A percentile compares a stretch with the other conserved stretches of the same genome.
phyloP scores from a whole-genome alignment of 2,888 invertebrate species.

The Drosophila dives region DNA sequence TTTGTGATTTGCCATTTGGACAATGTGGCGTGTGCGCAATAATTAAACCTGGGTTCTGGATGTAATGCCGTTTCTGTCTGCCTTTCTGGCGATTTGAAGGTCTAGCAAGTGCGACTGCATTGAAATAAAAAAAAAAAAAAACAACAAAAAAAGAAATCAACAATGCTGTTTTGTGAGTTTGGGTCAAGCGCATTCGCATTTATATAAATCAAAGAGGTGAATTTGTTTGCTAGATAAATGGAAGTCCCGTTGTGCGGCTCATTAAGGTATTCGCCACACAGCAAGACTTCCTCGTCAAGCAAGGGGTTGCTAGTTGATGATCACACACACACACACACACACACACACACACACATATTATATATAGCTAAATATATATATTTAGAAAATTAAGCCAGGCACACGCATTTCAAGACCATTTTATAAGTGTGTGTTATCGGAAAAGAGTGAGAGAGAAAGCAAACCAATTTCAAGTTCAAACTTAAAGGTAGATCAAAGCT shows the following conservation, averaged over 20 bases:
- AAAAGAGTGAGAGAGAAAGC: not conserved
- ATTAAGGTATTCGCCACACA: slow-evolving; percentile 56
- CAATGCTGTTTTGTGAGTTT: slow-evolving; percentile 42
- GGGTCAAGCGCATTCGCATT: slow-evolving; percentile 75
- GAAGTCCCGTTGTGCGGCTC: slow-evolving; percentile 67
- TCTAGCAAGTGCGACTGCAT: slow-evolving; percentile 37
- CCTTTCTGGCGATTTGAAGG: slow-evolving; percentile 42
- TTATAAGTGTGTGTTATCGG: slow-evolving; percentile 4
- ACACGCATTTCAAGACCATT: slow-evolving; percentile 56
- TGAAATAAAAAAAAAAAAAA: slow-evolving; percentile 18
- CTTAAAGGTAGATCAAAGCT: slow-evolving; percentile 41
- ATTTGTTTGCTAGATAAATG: slow-evolving; percentile 53
- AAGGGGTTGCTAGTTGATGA: slow-evolving; percentile 39
- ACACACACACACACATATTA: too few species aligned
- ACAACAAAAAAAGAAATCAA: slow-evolving; percentile 7
- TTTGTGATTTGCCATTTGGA: slow-evolving; percentile 62
- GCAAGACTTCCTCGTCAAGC: slow-evolving; percentile 74
- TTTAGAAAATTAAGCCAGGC: slow-evolving; percentile 10
- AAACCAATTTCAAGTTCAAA: slow-evolving; percentile 59
- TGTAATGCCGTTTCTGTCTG: slow-evolving; percentile 16
- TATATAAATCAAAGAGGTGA: slow-evolving; percentile 58
- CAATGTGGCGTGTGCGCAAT: slow-evolving; percentile 63
- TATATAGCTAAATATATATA: not conserved
- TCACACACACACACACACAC: not conserved
- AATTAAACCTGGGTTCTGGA: slow-evolving; percentile 59